These are phyloP conservation scores for Kryphioiulus occultus DNA, from an alignment of 2,888 invertebrate genomes.

Conservation along the genomic window DNA sequence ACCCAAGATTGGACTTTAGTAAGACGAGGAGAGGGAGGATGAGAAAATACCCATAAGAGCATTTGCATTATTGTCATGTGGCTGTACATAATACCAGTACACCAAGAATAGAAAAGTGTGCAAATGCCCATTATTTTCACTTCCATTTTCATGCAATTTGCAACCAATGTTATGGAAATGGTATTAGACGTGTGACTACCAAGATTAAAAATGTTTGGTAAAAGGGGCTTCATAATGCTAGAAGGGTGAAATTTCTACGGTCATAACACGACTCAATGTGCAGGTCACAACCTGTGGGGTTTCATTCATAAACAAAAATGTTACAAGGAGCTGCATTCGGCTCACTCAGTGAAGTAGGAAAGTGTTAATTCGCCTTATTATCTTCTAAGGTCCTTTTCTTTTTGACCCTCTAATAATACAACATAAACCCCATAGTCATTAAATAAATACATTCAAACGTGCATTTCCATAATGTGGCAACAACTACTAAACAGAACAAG, in stretches of 20 bases:
- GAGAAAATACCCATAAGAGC: neutral
- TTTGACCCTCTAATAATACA: neutral
- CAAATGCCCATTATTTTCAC: neutral
- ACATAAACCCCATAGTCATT: neutral
- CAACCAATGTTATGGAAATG: neutral
- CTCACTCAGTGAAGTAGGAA: too few relatives aligned
- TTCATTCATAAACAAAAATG: neutral
- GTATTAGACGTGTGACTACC: neutral
- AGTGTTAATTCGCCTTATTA: too few relatives aligned
- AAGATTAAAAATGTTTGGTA: neutral
- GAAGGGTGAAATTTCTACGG: neutral
- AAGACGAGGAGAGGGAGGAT: neutral
- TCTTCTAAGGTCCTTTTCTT: neutral
- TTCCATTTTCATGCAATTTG: neutral
- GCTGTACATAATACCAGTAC: neutral
- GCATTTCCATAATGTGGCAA: neutral
- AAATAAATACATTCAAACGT: neutral
- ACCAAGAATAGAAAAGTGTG: neutral
- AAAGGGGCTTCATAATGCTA: neutral
- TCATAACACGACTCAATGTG: neutral
- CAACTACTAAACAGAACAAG: neutral
- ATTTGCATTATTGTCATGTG: neutral
- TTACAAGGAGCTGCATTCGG: neutral
- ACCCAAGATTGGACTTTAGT: neutral
- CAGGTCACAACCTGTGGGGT: neutral